phyloP scores from a whole-genome alignment of 2,888 invertebrate species.

The Acanthosepion lycidas region DNA sequence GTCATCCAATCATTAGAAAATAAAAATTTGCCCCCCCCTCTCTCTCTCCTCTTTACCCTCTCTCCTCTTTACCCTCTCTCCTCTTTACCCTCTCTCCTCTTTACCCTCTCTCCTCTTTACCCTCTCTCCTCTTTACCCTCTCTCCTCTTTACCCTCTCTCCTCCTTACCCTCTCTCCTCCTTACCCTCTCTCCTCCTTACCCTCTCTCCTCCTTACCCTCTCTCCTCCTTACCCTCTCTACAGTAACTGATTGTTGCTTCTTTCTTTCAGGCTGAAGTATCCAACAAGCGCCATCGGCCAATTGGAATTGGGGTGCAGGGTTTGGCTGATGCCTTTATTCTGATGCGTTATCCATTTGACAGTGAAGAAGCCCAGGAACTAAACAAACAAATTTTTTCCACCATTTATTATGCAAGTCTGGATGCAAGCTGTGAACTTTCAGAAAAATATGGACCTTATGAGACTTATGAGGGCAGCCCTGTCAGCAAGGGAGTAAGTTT shows the following conservation, averaged over 20 bases:
- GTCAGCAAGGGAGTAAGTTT: constrained; percentile 87
- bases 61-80: too few relatives aligned
- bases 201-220: too few relatives aligned
- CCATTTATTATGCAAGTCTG: constrained; percentile 95
- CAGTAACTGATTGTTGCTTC: not conserved
- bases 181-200: too few relatives aligned
- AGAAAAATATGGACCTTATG: constrained; percentile 87
- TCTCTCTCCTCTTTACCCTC: too few relatives aligned
- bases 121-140: too few relatives aligned
- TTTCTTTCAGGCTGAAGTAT: constrained; percentile 77
- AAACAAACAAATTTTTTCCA: constrained; percentile 97
- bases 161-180: too few relatives aligned
- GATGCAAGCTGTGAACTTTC: constrained; percentile 97
- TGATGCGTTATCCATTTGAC: constrained; percentile 94
- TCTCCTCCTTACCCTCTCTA: too few relatives aligned
- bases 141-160: too few relatives aligned
- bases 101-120: too few relatives aligned
- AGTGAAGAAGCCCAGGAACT: constrained; percentile 87
- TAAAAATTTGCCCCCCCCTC: too few relatives aligned
- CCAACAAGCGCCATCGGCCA: constrained; percentile 85
- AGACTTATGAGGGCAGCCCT: constrained; percentile 92
- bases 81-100: too few relatives aligned
- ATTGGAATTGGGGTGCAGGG: constrained; percentile 96
- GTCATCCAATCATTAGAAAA: too few relatives aligned
- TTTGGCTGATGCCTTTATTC: constrained; percentile 94